Percentiles rank a stretch among this genome's conserved stretches.
These are phyloP conservation scores for Oryzias curvinotus DNA, from an alignment of 2,113 vertebrate species.

Conservation along the genomic window DNA sequence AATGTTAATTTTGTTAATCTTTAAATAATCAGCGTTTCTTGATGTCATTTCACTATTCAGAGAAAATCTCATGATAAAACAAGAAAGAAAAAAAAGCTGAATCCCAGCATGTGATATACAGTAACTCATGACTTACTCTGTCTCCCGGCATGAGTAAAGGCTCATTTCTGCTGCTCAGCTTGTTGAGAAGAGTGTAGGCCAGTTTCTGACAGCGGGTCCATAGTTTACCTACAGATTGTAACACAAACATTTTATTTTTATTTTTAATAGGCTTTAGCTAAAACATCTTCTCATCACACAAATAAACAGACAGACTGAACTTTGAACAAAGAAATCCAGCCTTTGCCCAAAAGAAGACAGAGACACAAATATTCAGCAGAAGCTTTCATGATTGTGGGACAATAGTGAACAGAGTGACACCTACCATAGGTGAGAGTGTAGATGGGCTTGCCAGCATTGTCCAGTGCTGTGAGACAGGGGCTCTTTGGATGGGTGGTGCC, in stretches of 20 bases:
- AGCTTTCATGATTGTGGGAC: background rate
- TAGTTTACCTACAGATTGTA: conserved; percentile 83
- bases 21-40: background rate
- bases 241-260: conserved; percentile 7
- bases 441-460: conserved; percentile 87
- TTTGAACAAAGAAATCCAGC: background rate
- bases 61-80: background rate
- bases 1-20: background rate
- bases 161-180: conserved; percentile 88
- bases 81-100: background rate
- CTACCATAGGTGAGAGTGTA: conserved; percentile 94
- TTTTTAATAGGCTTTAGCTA: background rate
- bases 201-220: conserved; percentile 96
- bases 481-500: conserved; percentile 88
- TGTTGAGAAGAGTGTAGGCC: conserved; percentile 93
- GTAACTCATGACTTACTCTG: conserved; percentile 80
- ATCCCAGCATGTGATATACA: background rate
- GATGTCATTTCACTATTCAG: background rate
- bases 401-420: conserved; percentile 2
- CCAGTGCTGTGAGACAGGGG: conserved; percentile 88
- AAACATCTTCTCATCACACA: no score
- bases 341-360: background rate
- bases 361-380: background rate
- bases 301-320: background rate
- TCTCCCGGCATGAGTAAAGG: conserved; percentile 91